Evolutionary conservation across 2,113 vertebrate genomes (phyloP).

Genomic region (Amazona guildingii): DNA sequence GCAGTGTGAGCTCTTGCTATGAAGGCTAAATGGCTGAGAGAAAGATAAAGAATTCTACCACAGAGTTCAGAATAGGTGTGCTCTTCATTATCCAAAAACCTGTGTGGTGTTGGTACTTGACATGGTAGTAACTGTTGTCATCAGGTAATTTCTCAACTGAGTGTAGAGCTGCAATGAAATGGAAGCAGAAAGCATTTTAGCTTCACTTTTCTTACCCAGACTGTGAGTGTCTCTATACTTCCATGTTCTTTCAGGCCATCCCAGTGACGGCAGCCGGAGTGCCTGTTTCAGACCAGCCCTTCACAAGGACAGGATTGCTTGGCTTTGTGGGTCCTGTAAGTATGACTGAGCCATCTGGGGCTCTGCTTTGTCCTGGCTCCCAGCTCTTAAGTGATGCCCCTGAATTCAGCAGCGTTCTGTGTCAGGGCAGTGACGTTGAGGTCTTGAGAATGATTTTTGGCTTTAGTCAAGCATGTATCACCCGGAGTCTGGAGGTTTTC

Average conservation of each 20-base stretch:
- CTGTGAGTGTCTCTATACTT: not conserved
- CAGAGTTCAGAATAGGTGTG: not conserved
- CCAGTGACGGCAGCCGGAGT: constrained; percentile 80
- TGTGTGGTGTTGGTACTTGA: not conserved
- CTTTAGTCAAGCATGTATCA: not conserved
- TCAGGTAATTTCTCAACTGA: not conserved
- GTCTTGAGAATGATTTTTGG: not conserved
- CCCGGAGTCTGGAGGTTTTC: not conserved
- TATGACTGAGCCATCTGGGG: not conserved
- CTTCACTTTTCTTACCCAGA: not conserved
- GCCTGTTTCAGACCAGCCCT: constrained; percentile 83
- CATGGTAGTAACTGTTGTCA: not conserved
- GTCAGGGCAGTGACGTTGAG: not conserved
- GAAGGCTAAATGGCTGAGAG: not conserved
- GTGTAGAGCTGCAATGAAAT: not conserved
- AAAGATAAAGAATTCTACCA: not conserved
- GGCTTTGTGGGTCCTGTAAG: constrained; percentile 94
- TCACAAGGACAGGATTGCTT: constrained; percentile 90
- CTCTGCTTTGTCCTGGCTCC: not conserved
- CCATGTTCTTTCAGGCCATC: constrained; percentile 75
- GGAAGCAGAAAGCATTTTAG: not conserved
- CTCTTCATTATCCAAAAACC: not conserved
- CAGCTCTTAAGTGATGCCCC: not conserved
- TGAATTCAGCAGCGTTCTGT: not conserved
- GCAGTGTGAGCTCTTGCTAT: not conserved